Evolutionary conservation across 2,113 vertebrate genomes (phyloP).

Genomic region (Gymnogyps californianus): DNA sequence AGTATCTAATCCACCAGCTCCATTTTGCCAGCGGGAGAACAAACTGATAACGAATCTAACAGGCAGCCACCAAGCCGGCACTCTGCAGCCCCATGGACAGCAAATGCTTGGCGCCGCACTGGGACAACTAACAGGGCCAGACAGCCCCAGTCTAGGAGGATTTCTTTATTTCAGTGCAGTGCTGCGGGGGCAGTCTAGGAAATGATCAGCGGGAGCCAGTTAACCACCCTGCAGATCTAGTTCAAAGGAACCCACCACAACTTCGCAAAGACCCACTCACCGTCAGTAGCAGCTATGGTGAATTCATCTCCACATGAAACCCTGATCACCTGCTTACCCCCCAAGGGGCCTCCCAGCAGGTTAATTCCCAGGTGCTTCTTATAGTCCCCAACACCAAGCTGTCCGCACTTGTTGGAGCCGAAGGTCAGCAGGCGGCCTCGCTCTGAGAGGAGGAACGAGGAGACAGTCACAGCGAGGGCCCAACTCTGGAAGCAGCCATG

Average conservation of each 20-base stretch:
- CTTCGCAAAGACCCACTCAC: conserved; percentile 72
- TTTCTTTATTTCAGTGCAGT: neutral
- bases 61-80: neutral
- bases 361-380: conserved; percentile 92
- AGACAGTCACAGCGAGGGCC: neutral
- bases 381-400: conserved; percentile 95
- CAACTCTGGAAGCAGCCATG: neutral
- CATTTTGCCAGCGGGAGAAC: neutral
- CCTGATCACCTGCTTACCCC: conserved; percentile 90
- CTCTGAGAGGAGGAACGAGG: conserved; percentile 71
- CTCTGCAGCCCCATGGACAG: neutral
- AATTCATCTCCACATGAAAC: conserved; percentile 97
- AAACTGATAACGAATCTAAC: neutral
- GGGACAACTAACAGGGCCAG: neutral
- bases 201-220: neutral
- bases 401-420: conserved; percentile 94
- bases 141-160: neutral
- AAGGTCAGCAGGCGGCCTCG: conserved; percentile 93
- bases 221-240: neutral
- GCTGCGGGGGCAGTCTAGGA: neutral
- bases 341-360: conserved; percentile 88
- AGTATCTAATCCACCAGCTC: neutral
- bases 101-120: neutral
- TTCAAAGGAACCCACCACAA: neutral
- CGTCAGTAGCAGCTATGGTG: conserved; percentile 93